Evolutionary conservation across 2,888 invertebrate species (phyloP).

Genomic region (Drosophila robusta): DNA sequence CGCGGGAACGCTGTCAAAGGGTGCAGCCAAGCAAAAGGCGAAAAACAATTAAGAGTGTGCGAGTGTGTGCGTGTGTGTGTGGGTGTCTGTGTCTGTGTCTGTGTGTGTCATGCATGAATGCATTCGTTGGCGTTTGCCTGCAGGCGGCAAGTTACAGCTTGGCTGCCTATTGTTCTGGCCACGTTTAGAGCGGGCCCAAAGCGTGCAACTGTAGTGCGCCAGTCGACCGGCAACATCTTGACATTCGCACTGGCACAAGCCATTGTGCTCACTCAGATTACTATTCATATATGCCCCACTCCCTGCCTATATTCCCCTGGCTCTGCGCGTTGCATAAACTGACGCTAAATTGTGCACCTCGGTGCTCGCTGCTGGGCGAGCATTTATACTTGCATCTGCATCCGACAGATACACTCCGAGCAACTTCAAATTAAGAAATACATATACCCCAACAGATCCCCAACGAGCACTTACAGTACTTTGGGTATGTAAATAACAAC

Average conservation of each 20-base stretch:
- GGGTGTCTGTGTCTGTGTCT: background rate
- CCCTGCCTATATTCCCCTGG: background rate
- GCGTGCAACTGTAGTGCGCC: conserved; percentile 38
- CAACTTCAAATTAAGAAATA: conserved; percentile 53
- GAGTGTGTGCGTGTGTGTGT: conserved; percentile 19
- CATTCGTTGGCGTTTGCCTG: conserved; percentile 49
- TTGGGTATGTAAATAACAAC: conserved; percentile 32
- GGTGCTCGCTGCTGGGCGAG: conserved; percentile 1
- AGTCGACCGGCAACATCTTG: conserved; percentile 64
- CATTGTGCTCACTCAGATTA: conserved; percentile 21
- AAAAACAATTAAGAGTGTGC: conserved; percentile 66
- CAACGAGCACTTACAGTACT: conserved; percentile 7
- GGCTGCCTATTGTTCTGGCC: conserved; percentile 60
- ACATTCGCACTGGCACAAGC: conserved; percentile 48
- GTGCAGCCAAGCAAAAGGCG: conserved; percentile 63
- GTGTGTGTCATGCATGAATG: conserved; percentile 57
- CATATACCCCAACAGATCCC: background rate
- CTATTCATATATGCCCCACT: background rate
- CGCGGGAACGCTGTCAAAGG: conserved; percentile 48
- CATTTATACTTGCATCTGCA: conserved; percentile 35
- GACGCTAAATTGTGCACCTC: conserved; percentile 51
- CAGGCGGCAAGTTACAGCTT: conserved; percentile 44
- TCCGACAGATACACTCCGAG: conserved; percentile 53
- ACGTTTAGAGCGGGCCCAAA: conserved; percentile 19
- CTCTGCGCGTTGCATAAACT: conserved; percentile 6